Evolutionary conservation across 2,797 vertebrate species (phyloP), one percentile per base, ranked within the genome.

Genomic region (Sandelia bainsii): DNA sequence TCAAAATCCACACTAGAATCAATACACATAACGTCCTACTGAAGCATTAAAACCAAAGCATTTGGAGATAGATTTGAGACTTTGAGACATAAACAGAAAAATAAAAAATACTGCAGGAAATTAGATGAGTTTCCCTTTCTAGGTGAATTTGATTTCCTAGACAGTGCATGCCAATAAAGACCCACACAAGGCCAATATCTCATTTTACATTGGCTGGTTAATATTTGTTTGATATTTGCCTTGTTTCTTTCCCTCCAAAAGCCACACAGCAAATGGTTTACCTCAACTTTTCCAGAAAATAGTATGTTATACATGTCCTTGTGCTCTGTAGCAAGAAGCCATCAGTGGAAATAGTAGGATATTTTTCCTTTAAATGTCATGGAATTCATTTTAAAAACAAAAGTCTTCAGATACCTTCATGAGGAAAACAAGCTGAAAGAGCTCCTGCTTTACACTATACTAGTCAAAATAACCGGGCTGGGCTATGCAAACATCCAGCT

Each of bases 121-220:
- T 87, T 70, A 68, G 71, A 84, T 67, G 75, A 82, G 77, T 84
- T 89, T 6, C 78, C 75, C 62, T 82, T 86, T 77, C 54, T 67
- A 58, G 79, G 71, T 88, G 76, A 87, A 80, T 92, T 90, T 90
- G 86, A 91, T 91, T 91, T 88, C 69, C 81, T 57, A 80, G 89
- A 42, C 40, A 42, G 2, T 32, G 82, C 44, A 27, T 79, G 74
- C 37, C 27, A 52, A 42, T 75, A 69, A 69, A 72, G 57, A 87
- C 29, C 29, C 91, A 82, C 27, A 91, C 88, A 76, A 81, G 0
- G 64, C 52, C 56, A 69, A 59, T 64, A 34, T 8, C 32, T 9
- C 37, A 72, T 29, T 45, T 52, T 63, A 69, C 42, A 68, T n/a
- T n/a, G n/a, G n/a, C n/a, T n/a, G n/a, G n/a, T n/a, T n/a, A n/a